These are phyloP conservation scores for Lynx canadensis DNA, from an alignment of 2,113 vertebrate genomes.

Conservation along the genomic window DNA sequence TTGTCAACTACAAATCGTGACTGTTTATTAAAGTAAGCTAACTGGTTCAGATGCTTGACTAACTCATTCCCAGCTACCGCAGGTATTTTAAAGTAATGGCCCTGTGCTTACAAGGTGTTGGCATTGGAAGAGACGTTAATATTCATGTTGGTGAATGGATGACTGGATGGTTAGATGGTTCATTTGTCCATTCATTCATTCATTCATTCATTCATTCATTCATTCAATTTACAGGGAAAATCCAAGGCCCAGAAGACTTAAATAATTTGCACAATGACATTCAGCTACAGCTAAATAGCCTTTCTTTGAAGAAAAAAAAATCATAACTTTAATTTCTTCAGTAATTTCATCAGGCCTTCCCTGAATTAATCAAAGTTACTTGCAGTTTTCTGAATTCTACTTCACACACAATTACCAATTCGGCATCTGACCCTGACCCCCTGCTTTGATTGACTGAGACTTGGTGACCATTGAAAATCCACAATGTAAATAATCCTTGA, in stretches of 20 bases:
- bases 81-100: neutral
- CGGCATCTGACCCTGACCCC: neutral
- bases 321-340: neutral
- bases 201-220: neutral
- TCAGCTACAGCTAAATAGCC: neutral
- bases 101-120: neutral
- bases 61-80: neutral
- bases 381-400: slow-evolving; percentile 15
- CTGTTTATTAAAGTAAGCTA: neutral
- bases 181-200: neutral
- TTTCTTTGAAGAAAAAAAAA: neutral
- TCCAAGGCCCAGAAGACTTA: neutral
- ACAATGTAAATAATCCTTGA: slow-evolving; percentile 66
- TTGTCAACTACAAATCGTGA: neutral
- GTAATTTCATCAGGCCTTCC: neutral
- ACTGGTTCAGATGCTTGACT: neutral
- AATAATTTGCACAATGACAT: neutral
- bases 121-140: neutral
- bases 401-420: neutral
- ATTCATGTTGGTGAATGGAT: neutral
- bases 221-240: neutral
- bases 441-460: slow-evolving; percentile 48
- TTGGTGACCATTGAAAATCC: slow-evolving; percentile 49
- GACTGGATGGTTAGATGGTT: neutral
- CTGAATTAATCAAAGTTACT: neutral